Percentiles rank a stretch among this genome's conserved stretches.
These are phyloP conservation scores for Elmis aenea DNA, from an alignment of 2,888 invertebrate species.

Conservation along the genomic window DNA sequence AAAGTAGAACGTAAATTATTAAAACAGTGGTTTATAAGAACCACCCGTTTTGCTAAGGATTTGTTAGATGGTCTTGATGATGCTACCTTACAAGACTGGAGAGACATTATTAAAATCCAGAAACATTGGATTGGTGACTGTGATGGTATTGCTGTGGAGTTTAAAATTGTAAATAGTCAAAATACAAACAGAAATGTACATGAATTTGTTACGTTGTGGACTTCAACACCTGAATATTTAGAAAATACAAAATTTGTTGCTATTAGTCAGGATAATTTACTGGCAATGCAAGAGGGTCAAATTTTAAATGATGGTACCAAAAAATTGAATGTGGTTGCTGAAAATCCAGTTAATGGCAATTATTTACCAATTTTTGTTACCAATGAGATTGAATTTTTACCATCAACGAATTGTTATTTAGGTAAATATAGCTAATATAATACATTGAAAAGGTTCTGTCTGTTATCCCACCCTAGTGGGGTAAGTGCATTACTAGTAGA, in stretches of 20 bases:
- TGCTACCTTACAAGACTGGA: conserved; percentile 69
- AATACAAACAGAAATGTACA: conserved; percentile 21
- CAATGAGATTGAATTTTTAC: conserved; percentile 58
- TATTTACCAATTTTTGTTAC: conserved; percentile 63
- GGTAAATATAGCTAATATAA: too few relatives aligned
- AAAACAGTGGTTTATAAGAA: conserved; percentile 92
- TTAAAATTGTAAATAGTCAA: conserved; percentile 46
- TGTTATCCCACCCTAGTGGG: too few relatives aligned
- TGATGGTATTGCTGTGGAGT: conserved; percentile 68
- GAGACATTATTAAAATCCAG: conserved; percentile 78
- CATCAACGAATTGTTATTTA: conserved; percentile 63
- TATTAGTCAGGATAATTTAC: conserved; percentile 53
- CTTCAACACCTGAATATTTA: conserved; percentile 66
- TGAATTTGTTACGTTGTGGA: conserved; percentile 62
- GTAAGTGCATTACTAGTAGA: too few relatives aligned
- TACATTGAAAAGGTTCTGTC: too few relatives aligned
- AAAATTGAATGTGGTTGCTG: conserved; percentile 47
- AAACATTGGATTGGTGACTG: conserved; percentile 88
- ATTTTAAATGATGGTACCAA: conserved; percentile 28
- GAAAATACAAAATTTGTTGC: conserved; percentile 66
- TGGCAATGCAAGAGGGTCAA: conserved; percentile 43
- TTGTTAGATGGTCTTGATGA: conserved; percentile 67
- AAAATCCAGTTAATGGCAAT: conserved; percentile 67
- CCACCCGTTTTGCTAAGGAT: conserved; percentile 75
- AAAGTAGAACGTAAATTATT: conserved; percentile 83